A percentile compares a stretch with the other conserved stretches of the same genome.
These are phyloP conservation scores for Idris sp. DNA, from an alignment of 1,140 invertebrate genomes.

Conservation along the genomic window DNA sequence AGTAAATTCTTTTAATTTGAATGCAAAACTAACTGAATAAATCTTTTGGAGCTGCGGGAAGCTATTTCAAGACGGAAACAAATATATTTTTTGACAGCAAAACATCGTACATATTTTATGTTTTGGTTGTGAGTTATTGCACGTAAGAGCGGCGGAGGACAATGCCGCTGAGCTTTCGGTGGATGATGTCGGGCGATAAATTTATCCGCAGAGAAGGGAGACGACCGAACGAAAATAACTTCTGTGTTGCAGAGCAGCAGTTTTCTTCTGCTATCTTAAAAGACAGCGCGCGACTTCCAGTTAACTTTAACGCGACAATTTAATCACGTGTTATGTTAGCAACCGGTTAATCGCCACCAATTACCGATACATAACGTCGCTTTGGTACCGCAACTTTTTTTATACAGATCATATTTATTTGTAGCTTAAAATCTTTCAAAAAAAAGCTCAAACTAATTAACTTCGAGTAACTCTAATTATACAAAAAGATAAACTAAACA, in stretches of 20 bases:
- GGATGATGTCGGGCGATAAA: conserved; percentile 54
- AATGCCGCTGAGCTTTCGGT: conserved; percentile 40
- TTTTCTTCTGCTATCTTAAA: conserved; percentile 32
- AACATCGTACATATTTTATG: conserved; percentile 36
- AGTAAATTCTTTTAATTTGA: conserved; percentile 28
- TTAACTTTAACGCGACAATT: conserved; percentile 47
- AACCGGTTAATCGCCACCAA: conserved; percentile 20
- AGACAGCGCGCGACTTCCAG: conserved; percentile 19
- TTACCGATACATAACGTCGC: background rate
- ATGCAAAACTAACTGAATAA: conserved; percentile 24
- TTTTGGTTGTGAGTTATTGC: conserved; percentile 32
- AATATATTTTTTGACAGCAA: conserved; percentile 37
- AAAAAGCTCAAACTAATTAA: too few relatives aligned
- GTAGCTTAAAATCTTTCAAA: too few relatives aligned
- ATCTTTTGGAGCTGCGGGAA: conserved; percentile 26
- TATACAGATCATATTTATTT: too few relatives aligned
- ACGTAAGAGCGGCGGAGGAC: conserved; percentile 34
- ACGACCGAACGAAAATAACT: conserved; percentile 50
- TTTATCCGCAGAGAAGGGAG: conserved; percentile 53
- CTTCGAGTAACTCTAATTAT: too few relatives aligned
- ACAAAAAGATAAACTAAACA: too few relatives aligned
- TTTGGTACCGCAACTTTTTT: too few relatives aligned
- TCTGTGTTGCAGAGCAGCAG: too few relatives aligned
- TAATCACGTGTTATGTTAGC: conserved; percentile 31
- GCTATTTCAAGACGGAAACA: conserved; percentile 25